Percentiles rank a stretch among this genome's conserved stretches.
Conservation (phyloP, 2,797 vertebrate genomes). For the Sandelia bainsii region DNA sequence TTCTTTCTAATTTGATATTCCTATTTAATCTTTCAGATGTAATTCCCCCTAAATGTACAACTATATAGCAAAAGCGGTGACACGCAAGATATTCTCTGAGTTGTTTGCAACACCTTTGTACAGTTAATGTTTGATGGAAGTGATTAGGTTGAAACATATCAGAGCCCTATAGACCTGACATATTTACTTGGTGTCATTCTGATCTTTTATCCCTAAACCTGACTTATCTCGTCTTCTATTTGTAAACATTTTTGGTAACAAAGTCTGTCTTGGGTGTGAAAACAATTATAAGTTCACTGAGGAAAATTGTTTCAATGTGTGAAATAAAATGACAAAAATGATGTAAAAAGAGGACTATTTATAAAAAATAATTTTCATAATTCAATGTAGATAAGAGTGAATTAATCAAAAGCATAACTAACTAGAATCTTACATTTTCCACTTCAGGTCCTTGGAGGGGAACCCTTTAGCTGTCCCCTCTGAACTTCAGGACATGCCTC, state of each 20-base stretch:
- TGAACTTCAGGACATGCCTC: conserved; percentile 50
- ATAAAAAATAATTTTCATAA: background rate
- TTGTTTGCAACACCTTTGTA: conserved; percentile 56
- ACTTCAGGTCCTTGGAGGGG: conserved; percentile 1
- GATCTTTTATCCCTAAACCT: conserved; percentile 13
- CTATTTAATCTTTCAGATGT: conserved; percentile 77
- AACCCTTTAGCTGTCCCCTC: conserved; percentile 9
- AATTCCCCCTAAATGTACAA: conserved; percentile 68
- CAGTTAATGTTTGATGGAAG: conserved; percentile 38
- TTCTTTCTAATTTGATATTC: conserved; percentile 81
- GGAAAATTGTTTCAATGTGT: background rate
- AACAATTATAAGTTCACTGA: background rate
- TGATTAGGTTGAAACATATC: conserved; percentile 42
- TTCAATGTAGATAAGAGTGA: background rate
- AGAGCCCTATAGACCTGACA: conserved; percentile 17
- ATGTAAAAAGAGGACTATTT: background rate
- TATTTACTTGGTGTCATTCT: conserved; percentile 30
- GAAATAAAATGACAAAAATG: background rate
- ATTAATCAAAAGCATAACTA: background rate
- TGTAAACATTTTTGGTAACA: background rate
- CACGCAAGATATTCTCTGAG: conserved; percentile 47
- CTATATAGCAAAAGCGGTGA: conserved; percentile 36
- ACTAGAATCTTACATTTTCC: conserved; percentile 12
- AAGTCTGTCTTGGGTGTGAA: background rate
- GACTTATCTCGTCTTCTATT: conserved; percentile 25